Base-by-base conservation (phyloP, 2,113 vertebrate species). In the Orientallactaga bullata region DNA sequence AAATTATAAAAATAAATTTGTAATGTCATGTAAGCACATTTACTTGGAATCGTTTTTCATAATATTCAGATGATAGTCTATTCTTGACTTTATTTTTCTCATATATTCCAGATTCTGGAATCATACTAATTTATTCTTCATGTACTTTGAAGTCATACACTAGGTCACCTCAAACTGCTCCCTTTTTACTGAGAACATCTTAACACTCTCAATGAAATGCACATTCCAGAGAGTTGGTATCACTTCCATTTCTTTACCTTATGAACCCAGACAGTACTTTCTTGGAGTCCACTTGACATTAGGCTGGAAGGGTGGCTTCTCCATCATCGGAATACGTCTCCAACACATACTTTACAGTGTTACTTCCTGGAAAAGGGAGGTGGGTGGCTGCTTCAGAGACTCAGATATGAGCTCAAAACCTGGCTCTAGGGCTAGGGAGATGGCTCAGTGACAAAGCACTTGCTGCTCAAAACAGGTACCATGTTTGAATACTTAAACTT, bases 151-250 rank as follows among this genome's bases (percentile, higher is more conserved):
- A 93, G 80, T 96, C 32, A 79, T 76, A 84, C 85, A 55, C 79
- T 13, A 93, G 96, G 95, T 96, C 96, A 96, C 86, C 80, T 92
- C 88, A 96, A 96, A 96, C 92, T 92, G 76, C 66, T 60, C 63
- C 7, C 72, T 96, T 78, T 89, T 83, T 28, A 80, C 88, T 88
- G 39, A 94, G 74, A 97, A 96, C 95, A 90, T 94, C 79, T 96
- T 95, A 96, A 96, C 83, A 96, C 97, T 96, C 96, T 95, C 85
- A 95, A n/a, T 73, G 90, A 73, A 97, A 94, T 87, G 83, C 20
- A n/a, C 81, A 94, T 95, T 94, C 95, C 90, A 93, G 55, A 95
- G 69, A 79, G 72, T n/a, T 88, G 55, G 23, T 76, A 90, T 97
- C 90, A 95, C 85, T 96, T 78, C 32, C 86, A 7, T 80, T 90